Evolutionary conservation across 2,888 invertebrate species (phyloP).

Genomic region (Linyphia triangularis): DNA sequence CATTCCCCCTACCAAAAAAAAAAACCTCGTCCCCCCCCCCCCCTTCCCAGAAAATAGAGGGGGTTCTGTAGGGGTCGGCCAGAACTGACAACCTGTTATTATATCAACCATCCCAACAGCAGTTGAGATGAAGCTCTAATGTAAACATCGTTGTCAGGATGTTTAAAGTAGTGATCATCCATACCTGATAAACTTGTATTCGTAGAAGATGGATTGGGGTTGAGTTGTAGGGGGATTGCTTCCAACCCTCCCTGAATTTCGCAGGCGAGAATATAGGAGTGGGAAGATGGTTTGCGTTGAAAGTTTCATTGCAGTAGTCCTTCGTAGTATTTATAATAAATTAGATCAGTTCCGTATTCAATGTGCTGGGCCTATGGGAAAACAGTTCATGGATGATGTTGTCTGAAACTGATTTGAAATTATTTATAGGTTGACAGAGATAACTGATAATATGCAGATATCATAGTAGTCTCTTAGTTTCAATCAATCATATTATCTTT

Average conservation of each 20-base stretch:
- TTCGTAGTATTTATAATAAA: constrained; percentile 50
- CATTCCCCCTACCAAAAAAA: background rate
- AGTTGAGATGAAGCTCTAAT: constrained; percentile 56
- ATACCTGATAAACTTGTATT: constrained; percentile 72
- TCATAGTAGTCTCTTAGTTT: no score
- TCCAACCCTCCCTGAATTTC: background rate
- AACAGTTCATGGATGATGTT: background rate
- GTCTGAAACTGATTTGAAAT: background rate
- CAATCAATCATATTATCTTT: no score
- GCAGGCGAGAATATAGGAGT: background rate
- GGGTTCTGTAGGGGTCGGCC: constrained; percentile 56
- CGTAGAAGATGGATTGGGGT: constrained; percentile 34
- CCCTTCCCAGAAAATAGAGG: constrained; percentile 22
- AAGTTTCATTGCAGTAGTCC: constrained; percentile 26
- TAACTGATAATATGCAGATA: no score
- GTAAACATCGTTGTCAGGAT: constrained; percentile 73
- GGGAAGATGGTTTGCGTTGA: constrained; percentile 8
- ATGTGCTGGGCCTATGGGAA: background rate
- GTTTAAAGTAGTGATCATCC: constrained; percentile 64
- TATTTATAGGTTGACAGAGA: no score
- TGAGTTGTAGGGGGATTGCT: background rate
- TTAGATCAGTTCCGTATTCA: background rate
- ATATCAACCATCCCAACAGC: constrained; percentile 54
- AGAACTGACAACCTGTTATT: constrained; percentile 70
- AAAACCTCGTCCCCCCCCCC: constrained; percentile 11